Base-by-base conservation (phyloP, 2,113 vertebrate genomes). In the Bambusicola thoracicus region DNA sequence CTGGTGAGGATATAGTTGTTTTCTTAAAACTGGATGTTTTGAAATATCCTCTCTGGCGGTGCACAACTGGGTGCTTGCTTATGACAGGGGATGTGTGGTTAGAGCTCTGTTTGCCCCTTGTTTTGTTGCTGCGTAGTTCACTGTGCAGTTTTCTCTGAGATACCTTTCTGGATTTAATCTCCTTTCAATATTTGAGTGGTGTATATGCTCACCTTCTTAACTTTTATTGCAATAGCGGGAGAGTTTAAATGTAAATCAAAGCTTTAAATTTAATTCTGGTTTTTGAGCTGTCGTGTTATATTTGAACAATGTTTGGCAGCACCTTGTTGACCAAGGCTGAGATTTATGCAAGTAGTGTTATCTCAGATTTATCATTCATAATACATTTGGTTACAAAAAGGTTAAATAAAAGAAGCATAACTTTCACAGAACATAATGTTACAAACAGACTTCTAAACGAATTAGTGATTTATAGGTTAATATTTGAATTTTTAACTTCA, bases 401-500 rank as follows among this genome's bases (percentile, higher is more conserved):
- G 95, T 97, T 97, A 97, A 97, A 94, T 91, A 96, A 81, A 94
- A 88, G 73, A 83, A 78, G 40, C 83, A 30, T 17, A 83, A 56
- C 43, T 92, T 84, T 63, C 59, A 32, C 73, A 81, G 78, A 77
- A 41, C 36, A 38, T 18, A 62, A 53, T 30, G 7, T 49, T 90
- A n/a, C 73, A 95, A 93, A 96, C 93, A 95, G 90, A 87, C 81
- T 96, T 84, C 70, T 93, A 95, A 97, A 95, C 89, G 96, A 97
- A 97, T 96, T 77, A 66, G 89, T 97, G 97, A 95, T 98, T 98
- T 97, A 82, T 95, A 95, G 95, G 95, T 55, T 92, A 97, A 97
- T 97, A 96, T 97, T 95, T 96, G 89, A 96, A 94, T 97, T 98
- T 97, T 97, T 95, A 97, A 97, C 95, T 93, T 96, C 90, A 87